These are phyloP conservation scores for Heloderma charlesbogerti DNA, from an alignment of 2,113 vertebrate species.

Conservation along the genomic window DNA sequence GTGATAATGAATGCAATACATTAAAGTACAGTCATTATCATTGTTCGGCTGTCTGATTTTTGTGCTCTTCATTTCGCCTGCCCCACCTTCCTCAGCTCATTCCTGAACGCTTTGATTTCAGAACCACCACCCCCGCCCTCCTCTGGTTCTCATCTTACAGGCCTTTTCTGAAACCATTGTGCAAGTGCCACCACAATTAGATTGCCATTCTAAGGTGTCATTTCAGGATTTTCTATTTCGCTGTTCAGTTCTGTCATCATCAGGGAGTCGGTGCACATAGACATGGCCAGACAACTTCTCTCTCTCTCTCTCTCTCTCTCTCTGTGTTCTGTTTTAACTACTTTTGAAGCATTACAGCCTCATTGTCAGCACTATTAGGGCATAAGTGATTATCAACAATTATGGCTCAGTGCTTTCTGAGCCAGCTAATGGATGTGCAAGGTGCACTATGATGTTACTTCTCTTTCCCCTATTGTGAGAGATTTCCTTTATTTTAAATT, in stretches of 20 bases:
- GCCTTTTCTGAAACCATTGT: neutral
- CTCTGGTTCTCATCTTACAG: constrained; percentile 16
- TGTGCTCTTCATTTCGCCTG: constrained; percentile 25
- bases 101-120: constrained; percentile 17
- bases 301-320: neutral
- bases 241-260: constrained; percentile 6
- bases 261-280: constrained; percentile 17
- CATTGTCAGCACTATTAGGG: neutral
- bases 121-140: neutral
- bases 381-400: neutral
- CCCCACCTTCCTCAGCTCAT: neutral
- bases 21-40: constrained; percentile 23
- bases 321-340: constrained; percentile 23
- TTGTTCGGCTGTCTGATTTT: constrained; percentile 18
- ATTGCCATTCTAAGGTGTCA: constrained; percentile 28
- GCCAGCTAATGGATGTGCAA: constrained; percentile 1
- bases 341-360: constrained; percentile 16
- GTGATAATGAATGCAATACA: constrained; percentile 19
- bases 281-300: neutral
- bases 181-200: constrained; percentile 31
- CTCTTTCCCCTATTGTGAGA: neutral
- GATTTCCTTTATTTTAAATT: neutral
- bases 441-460: neutral
- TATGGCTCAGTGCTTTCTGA: neutral
- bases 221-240: constrained; percentile 25